Evolutionary conservation across 2,888 invertebrate species (phyloP), one percentile per base, ranked within the genome.

Genomic region (Suillia variegata): DNA sequence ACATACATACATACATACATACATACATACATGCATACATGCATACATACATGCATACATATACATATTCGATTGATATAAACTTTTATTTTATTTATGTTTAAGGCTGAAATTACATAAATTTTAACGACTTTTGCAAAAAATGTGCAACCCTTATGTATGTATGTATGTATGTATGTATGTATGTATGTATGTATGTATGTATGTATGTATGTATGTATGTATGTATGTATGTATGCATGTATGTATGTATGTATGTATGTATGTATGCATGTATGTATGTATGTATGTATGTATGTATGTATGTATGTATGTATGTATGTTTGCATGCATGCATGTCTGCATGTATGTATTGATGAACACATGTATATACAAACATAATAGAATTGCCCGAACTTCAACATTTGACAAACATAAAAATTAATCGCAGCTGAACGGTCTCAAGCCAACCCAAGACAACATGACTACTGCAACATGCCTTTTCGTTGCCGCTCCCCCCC

Each of bases 31-130:
- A 21, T 22, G 18, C 21, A 49, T 22, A 49, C n/a, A 15, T 42
- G n/a, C 42, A 22, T 31, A 50, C 18, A 18, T 20, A 2, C 33
- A 50, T 38, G 50, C 2, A 47, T 31, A 26, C 6, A 53, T 10
- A 54, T 22, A 54, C 34, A 21, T 31, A 59, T 34, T 70, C 66
- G 68, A 69, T 73, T 71, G 71, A 71, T 31, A 51, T 71, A 73
- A 70, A 31, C 12, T 31, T 31, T 31, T 12, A 8, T 6, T 31
- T 31, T 31, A n/a, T n/a, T n/a, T n/a, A n/a, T n/a, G n/a, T n/a
- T n/a, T n/a, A n/a, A n/a, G n/a, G n/a, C n/a, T n/a, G n/a, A n/a
- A n/a, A n/a, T n/a, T n/a, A n/a, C n/a, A n/a, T n/a, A n/a, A n/a
- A n/a, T n/a, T n/a, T n/a, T n/a, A n/a, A n/a, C n/a, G n/a, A n/a